phyloP scores from a whole-genome alignment of 2,797 vertebrate species.

The Synaphobranchus kaupii region DNA sequence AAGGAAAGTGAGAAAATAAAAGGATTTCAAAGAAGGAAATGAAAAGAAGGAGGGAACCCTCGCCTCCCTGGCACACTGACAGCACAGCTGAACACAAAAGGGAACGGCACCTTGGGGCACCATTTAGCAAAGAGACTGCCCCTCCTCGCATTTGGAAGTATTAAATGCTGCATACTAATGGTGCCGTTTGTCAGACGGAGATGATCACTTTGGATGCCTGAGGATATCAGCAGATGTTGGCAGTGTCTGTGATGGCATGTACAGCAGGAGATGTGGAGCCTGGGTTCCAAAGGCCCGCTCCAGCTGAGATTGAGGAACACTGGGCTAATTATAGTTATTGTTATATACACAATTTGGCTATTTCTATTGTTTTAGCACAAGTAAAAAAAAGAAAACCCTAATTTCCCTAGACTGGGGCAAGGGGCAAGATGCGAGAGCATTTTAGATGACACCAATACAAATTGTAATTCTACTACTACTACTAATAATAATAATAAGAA shows the following conservation, averaged over 20 bases:
- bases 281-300: constrained; percentile 13
- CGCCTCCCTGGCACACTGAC: constrained; percentile 37
- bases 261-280: not conserved
- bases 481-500: no score
- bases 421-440: not conserved
- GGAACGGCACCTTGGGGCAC: constrained; percentile 38
- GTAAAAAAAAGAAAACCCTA: not conserved
- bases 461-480: no score
- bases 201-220: constrained; percentile 30
- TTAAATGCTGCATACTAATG: constrained; percentile 48
- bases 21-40: not conserved
- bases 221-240: constrained; percentile 44
- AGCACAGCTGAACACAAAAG: constrained; percentile 44
- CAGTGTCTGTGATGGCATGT: constrained; percentile 17
- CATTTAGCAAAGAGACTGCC: constrained; percentile 43
- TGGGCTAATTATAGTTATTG: constrained; percentile 16
- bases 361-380: constrained; percentile 9
- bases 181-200: constrained; percentile 45
- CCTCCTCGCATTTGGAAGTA: constrained; percentile 41
- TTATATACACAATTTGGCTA: not conserved
- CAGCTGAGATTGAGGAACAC: constrained; percentile 12
- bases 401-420: not conserved
- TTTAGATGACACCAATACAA: not conserved
- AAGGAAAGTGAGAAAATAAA: not conserved
- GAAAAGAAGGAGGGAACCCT: not conserved